Evolutionary conservation across 2,888 invertebrate species (phyloP).

Genomic region (Periphyllus acericola): DNA sequence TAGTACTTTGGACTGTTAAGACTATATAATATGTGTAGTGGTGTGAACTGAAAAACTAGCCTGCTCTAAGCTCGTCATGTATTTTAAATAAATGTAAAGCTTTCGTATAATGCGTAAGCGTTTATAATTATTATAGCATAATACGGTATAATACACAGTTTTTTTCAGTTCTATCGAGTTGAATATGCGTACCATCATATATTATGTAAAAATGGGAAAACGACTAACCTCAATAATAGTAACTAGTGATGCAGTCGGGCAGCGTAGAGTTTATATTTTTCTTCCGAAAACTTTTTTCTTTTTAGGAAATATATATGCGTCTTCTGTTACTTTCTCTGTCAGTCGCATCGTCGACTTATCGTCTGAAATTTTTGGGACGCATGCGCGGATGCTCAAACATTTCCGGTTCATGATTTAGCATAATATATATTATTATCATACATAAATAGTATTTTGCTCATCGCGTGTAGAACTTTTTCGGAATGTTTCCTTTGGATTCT

Average conservation of each 20-base stretch:
- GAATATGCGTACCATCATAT: no score
- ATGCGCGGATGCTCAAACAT: not conserved
- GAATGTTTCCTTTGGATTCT: not conserved
- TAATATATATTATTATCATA: not conserved
- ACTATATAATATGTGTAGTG: no score
- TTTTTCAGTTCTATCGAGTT: no score
- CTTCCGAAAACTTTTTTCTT: not conserved
- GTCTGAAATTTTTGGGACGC: not conserved
- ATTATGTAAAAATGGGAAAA: no score
- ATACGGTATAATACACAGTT: no score
- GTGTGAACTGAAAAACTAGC: no score
- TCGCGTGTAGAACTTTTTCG: not conserved
- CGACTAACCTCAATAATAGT: no score
- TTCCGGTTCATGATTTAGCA: slow-evolving; percentile 15
- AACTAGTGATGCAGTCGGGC: not conserved
- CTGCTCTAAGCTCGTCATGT: no score
- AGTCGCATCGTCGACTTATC: not conserved
- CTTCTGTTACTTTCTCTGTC: not conserved
- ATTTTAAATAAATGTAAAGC: no score
- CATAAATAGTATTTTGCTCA: not conserved
- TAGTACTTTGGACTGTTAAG: no score
- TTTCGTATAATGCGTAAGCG: no score
- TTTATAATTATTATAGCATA: no score
- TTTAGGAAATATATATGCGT: not conserved
- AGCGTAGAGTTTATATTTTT: not conserved